These are phyloP conservation scores for Acropora tenuis DNA, from an alignment of 64 coral and sea anemone species.

Conservation along the genomic window DNA sequence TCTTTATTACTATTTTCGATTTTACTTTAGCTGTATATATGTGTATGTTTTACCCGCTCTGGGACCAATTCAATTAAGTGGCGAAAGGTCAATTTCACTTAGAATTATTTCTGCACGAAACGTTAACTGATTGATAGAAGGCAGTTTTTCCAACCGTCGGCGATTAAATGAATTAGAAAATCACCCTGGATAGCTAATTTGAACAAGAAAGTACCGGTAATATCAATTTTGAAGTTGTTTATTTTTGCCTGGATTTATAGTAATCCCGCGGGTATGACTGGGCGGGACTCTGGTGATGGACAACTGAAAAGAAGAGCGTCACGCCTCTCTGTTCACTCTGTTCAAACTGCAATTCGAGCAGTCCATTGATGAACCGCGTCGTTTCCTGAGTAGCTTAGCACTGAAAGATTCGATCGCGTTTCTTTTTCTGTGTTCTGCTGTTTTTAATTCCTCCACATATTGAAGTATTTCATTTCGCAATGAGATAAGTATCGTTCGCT, in stretches of 20 bases:
- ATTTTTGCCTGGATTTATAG: conserved; percentile 7
- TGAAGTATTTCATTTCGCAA: conserved; percentile 3
- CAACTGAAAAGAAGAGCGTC: conserved; percentile 6
- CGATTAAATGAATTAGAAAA: too few relatives aligned
- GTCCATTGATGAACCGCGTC: not conserved
- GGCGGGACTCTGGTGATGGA: conserved; percentile 39
- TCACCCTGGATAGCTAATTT: not conserved
- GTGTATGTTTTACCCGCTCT: not conserved
- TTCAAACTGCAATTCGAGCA: conserved; percentile 23
- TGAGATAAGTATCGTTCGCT: not conserved
- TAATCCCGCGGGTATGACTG: conserved; percentile 25
- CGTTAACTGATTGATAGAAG: not conserved
- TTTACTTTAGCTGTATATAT: not conserved
- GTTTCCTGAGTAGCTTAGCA: conserved; percentile 14
- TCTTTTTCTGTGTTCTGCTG: not conserved
- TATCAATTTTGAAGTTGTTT: not conserved
- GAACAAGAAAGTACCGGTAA: not conserved
- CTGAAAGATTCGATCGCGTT: not conserved
- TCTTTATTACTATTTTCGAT: not conserved
- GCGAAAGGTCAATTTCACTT: not conserved
- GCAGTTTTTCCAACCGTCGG: not conserved
- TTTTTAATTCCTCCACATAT: conserved; percentile 24
- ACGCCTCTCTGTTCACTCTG: conserved; percentile 32
- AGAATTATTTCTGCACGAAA: not conserved
- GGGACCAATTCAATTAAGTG: not conserved